Conservation (phyloP, 2,113 vertebrate species). For the Nothoprocta perdicaria region DNA sequence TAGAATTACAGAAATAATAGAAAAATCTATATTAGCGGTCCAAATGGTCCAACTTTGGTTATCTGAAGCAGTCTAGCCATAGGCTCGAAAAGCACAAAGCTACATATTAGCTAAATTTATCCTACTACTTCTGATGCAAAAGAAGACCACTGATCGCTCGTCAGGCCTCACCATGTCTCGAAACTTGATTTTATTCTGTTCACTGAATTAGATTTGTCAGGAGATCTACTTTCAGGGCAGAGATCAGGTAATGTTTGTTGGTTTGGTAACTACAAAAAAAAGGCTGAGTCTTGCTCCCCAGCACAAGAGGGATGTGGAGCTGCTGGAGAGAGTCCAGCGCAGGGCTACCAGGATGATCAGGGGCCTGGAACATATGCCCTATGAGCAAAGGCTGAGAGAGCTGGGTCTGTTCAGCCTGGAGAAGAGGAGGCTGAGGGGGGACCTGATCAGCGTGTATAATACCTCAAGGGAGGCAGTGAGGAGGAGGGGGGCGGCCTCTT, state of each 20-base stretch:
- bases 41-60: not conserved
- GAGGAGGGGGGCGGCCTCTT: no score
- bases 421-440: no score
- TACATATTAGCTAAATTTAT: conserved; percentile 5
- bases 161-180: not conserved
- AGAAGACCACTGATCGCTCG: not conserved
- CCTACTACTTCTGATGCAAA: not conserved
- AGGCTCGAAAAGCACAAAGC: not conserved
- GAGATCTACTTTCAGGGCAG: not conserved
- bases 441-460: no score
- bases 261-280: not conserved
- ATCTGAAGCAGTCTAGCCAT: not conserved
- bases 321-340: no score
- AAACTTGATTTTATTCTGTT: conserved; percentile 6
- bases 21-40: not conserved
- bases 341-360: no score
- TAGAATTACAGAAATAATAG: not conserved
- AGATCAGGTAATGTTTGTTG: not conserved
- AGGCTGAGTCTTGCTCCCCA: no score
- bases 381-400: no score
- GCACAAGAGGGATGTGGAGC: no score
- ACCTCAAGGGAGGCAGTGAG: no score
- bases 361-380: no score
- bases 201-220: not conserved
- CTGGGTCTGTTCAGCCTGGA: no score